Evolutionary conservation across 2,113 vertebrate species (phyloP).

Genomic region (Chloebia gouldiae): DNA sequence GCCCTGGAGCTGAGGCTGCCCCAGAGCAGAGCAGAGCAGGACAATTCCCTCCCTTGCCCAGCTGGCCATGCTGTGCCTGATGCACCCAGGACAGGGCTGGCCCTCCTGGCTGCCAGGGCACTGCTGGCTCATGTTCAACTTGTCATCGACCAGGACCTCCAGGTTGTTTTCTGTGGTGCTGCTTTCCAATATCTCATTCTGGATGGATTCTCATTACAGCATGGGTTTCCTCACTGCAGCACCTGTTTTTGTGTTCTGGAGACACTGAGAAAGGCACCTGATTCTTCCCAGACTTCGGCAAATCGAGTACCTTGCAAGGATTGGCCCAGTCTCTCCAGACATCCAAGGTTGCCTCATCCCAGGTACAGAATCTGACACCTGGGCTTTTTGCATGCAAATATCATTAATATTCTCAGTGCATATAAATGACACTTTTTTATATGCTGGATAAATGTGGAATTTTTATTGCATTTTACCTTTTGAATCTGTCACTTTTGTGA

Average conservation of each 20-base stretch:
- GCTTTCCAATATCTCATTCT: background rate
- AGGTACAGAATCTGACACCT: background rate
- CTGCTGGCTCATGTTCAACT: background rate
- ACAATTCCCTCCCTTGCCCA: background rate
- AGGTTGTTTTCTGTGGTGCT: background rate
- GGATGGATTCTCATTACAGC: background rate
- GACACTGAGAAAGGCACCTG: background rate
- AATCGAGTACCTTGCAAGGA: background rate
- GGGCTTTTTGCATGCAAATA: background rate
- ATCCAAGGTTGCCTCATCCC: background rate
- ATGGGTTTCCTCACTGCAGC: background rate
- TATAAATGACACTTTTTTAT: background rate
- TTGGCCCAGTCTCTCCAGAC: background rate
- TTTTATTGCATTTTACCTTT: background rate
- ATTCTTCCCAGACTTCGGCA: background rate
- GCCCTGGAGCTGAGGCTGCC: accelerated
- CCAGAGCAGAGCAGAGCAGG: background rate
- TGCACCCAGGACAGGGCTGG: accelerated
- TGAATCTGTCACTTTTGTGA: background rate
- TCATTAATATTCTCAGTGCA: background rate
- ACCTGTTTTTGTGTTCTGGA: background rate
- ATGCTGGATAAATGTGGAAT: background rate
- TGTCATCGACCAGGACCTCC: background rate
- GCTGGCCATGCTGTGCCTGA: background rate
- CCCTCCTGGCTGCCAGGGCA: background rate